Percentiles rank a stretch among this genome's conserved stretches.
These are phyloP conservation scores for Heliopora coerulea DNA, from an alignment of 92 coral and sea anemone species.

Conservation along the genomic window DNA sequence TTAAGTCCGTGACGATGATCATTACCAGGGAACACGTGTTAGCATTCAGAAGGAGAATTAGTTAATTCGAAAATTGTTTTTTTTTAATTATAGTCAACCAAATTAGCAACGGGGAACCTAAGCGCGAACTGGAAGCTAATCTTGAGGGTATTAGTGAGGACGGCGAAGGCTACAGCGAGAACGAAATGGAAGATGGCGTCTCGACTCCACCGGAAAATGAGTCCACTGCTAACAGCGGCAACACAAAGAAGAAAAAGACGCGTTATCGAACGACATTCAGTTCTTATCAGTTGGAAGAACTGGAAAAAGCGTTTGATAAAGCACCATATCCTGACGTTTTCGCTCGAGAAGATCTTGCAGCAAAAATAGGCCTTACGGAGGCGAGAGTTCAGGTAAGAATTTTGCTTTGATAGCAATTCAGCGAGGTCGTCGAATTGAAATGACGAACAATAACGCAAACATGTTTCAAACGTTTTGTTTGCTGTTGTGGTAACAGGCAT, in stretches of 20 bases:
- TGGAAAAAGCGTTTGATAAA: conserved; percentile 94
- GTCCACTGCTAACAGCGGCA: conserved; percentile 50
- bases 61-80: neutral
- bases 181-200: conserved; percentile 28
- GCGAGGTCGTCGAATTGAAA: too few relatives aligned
- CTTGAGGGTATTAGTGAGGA: neutral
- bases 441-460: too few relatives aligned
- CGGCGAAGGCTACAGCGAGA: conserved; percentile 29
- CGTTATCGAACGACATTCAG: conserved; percentile 96
- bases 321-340: conserved; percentile 99
- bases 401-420: too few relatives aligned
- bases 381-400: conserved; percentile 86
- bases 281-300: conserved; percentile 92
- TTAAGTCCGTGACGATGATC: too few relatives aligned
- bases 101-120: neutral
- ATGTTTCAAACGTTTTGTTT: too few relatives aligned
- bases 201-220: conserved; percentile 43
- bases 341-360: conserved; percentile 92
- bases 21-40: too few relatives aligned
- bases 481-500: too few relatives aligned
- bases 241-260: conserved; percentile 91
- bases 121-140: neutral
- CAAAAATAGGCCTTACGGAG: conserved; percentile 91
- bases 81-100: neutral
- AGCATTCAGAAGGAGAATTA: too few relatives aligned